Evolutionary conservation across 2,888 invertebrate genomes (phyloP), one percentile per base, ranked within the genome.

Genomic region (Boloria euphrosyne): DNA sequence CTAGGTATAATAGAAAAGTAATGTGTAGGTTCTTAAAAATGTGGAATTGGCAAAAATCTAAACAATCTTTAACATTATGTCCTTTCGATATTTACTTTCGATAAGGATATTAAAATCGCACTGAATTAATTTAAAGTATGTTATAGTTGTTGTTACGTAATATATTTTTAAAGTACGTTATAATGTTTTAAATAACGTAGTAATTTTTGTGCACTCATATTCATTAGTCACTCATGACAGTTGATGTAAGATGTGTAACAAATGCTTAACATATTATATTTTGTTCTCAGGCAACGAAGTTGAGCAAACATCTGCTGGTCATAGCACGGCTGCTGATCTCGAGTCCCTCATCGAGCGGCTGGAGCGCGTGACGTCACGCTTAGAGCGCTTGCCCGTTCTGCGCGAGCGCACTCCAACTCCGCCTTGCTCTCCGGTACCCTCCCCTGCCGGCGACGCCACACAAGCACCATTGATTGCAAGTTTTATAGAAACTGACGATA

Each of bases 281-380:
- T 64, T 60, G n/a, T 68, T 38, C 47, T 46, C 79, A 93, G 93
- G 92, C 73, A 87, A 83, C 75, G 93, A 94, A 80, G 82, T 82
- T 68, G 93, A 93, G 71, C 79, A 87, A 60, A 81, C 87, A 75
- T 85, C 88, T 68, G 85, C 88, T 64, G 76, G 75, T 52, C 80
- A 80, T 66, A 85, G 84, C 72, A 90, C 93, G 69, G 91, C 93
- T 49, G 91, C 89, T 64, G 94, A 95, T 79, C 91, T 96, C 74
- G 95, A 95, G 81, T 93, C 93, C 71, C 87, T 96, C 80, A 95
- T 96, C 74, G 94, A 93, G 77, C 95, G 97, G 55, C 84, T 97
- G 78, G 97, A 97, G 87, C 94, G 93, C 74, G 95, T 96, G 69
- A 95, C 96, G 13, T 93, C 93, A 74, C 94, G 96, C 68, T 89